Evolutionary conservation across 2,113 vertebrate genomes (phyloP).

Genomic region (Balaeniceps rex): DNA sequence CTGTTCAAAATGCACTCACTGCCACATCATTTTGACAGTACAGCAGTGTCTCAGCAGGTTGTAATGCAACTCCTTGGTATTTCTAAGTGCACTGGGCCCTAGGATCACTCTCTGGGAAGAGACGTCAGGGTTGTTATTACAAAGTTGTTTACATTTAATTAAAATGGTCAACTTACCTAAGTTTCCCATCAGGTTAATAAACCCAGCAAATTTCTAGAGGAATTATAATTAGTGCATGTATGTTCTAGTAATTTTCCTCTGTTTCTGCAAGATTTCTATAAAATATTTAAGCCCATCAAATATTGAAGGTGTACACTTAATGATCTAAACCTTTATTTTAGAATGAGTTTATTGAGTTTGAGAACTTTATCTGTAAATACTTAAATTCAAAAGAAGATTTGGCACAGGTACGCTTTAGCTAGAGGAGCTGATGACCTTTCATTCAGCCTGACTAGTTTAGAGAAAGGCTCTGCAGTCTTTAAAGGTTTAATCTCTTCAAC

Average conservation of each 20-base stretch:
- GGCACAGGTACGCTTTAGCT: not conserved
- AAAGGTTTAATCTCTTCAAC: not conserved
- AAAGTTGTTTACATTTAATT: slow-evolving; percentile 60
- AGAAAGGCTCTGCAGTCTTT: not conserved
- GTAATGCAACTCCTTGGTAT: slow-evolving; percentile 60
- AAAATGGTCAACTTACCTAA: slow-evolving; percentile 6
- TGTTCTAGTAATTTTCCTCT: slow-evolving; percentile 4
- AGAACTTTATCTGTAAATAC: not conserved
- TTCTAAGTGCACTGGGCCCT: slow-evolving; percentile 62
- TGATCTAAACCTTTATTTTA: slow-evolving; percentile 10
- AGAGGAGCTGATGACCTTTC: not conserved
- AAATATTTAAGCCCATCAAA: slow-evolving; percentile 58
- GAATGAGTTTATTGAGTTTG: not conserved
- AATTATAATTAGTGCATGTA: slow-evolving; percentile 3
- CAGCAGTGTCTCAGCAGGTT: slow-evolving; percentile 57
- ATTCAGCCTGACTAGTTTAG: not conserved
- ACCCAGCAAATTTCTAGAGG: slow-evolving; percentile 21
- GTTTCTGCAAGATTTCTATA: slow-evolving; percentile 2
- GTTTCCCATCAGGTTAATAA: slow-evolving; percentile 25
- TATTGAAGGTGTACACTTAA: slow-evolving; percentile 6
- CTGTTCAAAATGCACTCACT: not conserved
- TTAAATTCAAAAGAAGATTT: not conserved
- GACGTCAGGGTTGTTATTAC: not conserved
- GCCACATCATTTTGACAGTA: slow-evolving; percentile 64
- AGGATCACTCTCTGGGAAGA: slow-evolving; percentile 58